Base-by-base conservation (phyloP, 2,797 vertebrate genomes). In the Tiaroga cobitis region DNA sequence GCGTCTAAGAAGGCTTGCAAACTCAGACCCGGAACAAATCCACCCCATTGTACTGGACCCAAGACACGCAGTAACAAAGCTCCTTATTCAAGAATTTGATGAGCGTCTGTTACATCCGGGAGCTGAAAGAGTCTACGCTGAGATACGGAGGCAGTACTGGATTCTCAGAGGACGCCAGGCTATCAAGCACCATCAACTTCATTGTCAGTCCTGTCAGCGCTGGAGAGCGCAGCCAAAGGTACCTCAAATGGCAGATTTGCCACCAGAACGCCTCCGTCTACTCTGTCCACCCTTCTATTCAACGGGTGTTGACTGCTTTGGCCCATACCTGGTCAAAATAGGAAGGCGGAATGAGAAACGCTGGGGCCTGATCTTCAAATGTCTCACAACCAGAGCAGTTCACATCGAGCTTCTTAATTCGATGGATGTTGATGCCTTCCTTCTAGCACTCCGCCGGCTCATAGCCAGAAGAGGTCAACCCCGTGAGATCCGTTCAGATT, bases 81-180 rank as follows among this genome's bases (percentile, higher is more conserved):
- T 80, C 15, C n/a, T 80, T 15, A 80, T 80, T 2, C 43, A 51
- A 63, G n/a, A 68, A 18, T 80, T 70, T 81, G 70, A 83, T 11
- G 81, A 74, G 10, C 54, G 16, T 24, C 4, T 74, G 11, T 63
- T 83, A 34, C 81, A 83, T 2, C 39, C 37, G 9, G 70, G 81
- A 15, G 15, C 54, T 0, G 39, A 63, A 4, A 79, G 37, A 79
- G 56, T 79, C 18, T 43, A 15, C 13, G 1, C 43, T 15, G 43
- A 46, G 43, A 46, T 46, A 46, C 13, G 11, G 43, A 46, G 43
- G 13, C 43, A 46, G 13, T 46, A 46, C 43, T 46, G 43, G 11
- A 46, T 46, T 46, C 11, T 46, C 43, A 15, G 43, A 15, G 43
- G 43, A 46, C 1, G 43, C 43, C 13, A 46, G 43, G 13, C 43